phyloP scores from a whole-genome alignment of 2,113 vertebrate genomes.

The Psittacula cyanocephala region DNA sequence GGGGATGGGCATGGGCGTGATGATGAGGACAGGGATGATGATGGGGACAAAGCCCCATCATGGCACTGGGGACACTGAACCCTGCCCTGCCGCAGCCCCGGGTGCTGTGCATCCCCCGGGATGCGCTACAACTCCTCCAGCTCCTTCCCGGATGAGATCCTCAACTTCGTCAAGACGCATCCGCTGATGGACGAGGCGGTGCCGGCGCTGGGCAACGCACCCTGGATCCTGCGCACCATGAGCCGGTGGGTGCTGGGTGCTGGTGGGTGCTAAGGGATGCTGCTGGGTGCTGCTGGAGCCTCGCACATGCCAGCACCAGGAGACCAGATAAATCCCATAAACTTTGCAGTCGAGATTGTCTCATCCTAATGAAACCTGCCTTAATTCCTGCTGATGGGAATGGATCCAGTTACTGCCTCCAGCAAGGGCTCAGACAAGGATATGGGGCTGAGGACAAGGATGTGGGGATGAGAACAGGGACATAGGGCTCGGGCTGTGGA shows the following conservation, averaged over 20 bases:
- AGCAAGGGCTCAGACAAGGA: background rate
- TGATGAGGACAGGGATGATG: background rate
- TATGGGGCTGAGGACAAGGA: accelerated
- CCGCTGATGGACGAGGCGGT: slow-evolving; percentile 94
- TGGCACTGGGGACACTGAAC: background rate
- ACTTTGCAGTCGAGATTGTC: slow-evolving; percentile 16
- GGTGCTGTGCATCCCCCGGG: slow-evolving; percentile 86
- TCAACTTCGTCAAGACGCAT: slow-evolving; percentile 94
- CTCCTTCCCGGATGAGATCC: slow-evolving; percentile 92
- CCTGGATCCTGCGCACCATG: slow-evolving; percentile 94
- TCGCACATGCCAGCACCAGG: background rate
- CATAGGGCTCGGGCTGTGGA: background rate
- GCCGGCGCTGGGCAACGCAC: slow-evolving; percentile 85
- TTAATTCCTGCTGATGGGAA: slow-evolving; percentile 67
- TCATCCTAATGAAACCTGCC: slow-evolving; percentile 66
- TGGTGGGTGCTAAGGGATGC: background rate
- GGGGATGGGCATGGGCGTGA: background rate
- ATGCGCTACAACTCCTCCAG: slow-evolving; percentile 91
- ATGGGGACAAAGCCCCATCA: background rate
- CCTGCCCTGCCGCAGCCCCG: slow-evolving; percentile 75
- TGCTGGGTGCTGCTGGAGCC: background rate
- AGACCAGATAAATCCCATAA: slow-evolving; percentile 28
- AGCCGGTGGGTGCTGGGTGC: slow-evolving; percentile 78
- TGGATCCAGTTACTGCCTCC: background rate
- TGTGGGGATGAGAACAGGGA: background rate